Evolutionary conservation across 2,113 vertebrate genomes (phyloP), one percentile per base, ranked within the genome.

Genomic region (Crotophaga sulcirostris): DNA sequence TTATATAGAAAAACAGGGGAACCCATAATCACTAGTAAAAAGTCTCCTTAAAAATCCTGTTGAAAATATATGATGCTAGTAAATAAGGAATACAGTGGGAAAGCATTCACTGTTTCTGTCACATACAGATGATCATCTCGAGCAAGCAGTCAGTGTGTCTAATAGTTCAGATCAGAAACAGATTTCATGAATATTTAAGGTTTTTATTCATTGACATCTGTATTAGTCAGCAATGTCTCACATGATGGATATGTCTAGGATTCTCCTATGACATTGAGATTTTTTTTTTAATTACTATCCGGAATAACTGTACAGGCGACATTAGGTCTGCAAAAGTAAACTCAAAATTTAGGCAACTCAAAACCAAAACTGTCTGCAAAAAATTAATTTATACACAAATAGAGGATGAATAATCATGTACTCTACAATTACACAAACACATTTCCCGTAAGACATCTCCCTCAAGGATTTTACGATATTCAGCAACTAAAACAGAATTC

Each of bases 391-490:
- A 49, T 28, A 66, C 9, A 36, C 60, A 84, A 81, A 96, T 14
- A 58, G 36, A 73, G 67, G 31, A 95, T 94, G 85, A 94, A 56
- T 66, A 93, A 95, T 1, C 2, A 92, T 66, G 69, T 4, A 62
- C 62, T 31, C 68, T 81, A 67, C 55, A 92, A 90, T 97, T 94
- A 93, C 13, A 94, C 42, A 96, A 94, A 94, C 67, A 81, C 20
- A 90, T 29, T 70, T 95, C 88, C 86, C 86, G 31, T 72, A 95
- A 92, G 91, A 63, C 84, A 90, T 67, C 59, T 95, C 86, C 86
- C 88, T 95, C 86, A 34, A 80, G 67, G 79, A 97, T 90, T 95
- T 96, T 92, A 95, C 31, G 54, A 92, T 80, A 59, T 55, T 96
- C 94, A 93, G 58, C 55, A 88, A 80, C 59, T 83, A 86, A 92